A percentile compares a stretch with the other conserved stretches of the same genome.
Conservation (phyloP, 1,140 invertebrate genomes). For the Sycobia sp. region DNA sequence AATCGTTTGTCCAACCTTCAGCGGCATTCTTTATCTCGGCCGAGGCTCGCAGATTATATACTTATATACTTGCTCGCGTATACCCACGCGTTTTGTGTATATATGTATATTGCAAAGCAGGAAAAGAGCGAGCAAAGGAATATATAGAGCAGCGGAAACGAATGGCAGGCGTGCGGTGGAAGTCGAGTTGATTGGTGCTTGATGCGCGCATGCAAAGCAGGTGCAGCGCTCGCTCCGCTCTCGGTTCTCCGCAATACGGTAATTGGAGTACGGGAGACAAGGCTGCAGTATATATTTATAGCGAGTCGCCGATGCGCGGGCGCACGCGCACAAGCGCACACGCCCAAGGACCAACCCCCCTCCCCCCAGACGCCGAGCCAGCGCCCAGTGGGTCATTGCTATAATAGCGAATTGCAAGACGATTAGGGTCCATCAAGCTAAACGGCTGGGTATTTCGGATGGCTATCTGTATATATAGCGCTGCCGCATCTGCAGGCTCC, state of each 20-base stretch:
- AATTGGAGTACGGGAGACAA: conserved; percentile 56
- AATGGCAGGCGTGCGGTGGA: conserved; percentile 30
- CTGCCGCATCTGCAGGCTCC: neutral
- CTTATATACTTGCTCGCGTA: too few species aligned
- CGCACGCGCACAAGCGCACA: conserved; percentile 9
- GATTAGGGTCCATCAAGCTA: conserved; percentile 51
- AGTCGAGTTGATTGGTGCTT: conserved; percentile 52
- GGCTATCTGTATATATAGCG: too few species aligned
- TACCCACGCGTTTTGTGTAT: too few species aligned
- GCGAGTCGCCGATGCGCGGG: conserved; percentile 49
- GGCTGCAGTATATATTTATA: conserved; percentile 59
- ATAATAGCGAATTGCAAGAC: conserved; percentile 56
- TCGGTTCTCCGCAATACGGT: conserved; percentile 35
- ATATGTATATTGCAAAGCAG: too few species aligned
- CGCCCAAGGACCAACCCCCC: neutral
- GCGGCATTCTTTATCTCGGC: too few species aligned
- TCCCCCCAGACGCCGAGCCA: conserved; percentile 20
- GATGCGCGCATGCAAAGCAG: conserved; percentile 55
- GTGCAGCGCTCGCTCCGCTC: conserved; percentile 43
- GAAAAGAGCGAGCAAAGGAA: too few species aligned
- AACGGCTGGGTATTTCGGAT: too few species aligned
- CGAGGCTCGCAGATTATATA: too few species aligned
- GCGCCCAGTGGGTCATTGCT: conserved; percentile 57
- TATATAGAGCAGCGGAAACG: conserved; percentile 11
- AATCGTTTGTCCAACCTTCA: too few species aligned